These are phyloP conservation scores for Pantherophis guttatus DNA, from an alignment of 2,113 vertebrate genomes.

Conservation along the genomic window DNA sequence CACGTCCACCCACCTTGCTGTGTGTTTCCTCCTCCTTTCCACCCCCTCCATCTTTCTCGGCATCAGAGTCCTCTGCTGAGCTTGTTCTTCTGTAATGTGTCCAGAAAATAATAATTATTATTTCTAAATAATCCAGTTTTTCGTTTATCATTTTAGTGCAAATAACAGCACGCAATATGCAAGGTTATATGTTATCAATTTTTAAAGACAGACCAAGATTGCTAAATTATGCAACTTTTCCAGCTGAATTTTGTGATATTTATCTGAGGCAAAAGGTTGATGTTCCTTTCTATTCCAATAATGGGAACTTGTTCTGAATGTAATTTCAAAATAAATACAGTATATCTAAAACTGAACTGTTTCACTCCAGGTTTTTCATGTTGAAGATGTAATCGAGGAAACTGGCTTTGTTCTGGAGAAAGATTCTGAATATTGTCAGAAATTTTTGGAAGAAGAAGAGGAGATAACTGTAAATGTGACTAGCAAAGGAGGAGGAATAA, in stretches of 20 bases:
- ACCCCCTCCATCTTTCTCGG: not conserved
- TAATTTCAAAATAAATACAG: not conserved
- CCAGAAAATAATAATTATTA: not conserved
- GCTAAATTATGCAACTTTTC: not conserved
- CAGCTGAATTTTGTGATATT: not conserved
- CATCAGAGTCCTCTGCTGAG: not conserved
- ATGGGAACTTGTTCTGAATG: not conserved
- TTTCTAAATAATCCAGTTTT: not conserved
- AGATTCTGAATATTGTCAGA: conserved; percentile 94
- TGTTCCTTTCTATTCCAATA: not conserved
- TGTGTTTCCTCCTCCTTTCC: not conserved
- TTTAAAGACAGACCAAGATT: not conserved
- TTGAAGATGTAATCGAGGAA: conserved; percentile 95
- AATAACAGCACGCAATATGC: not conserved
- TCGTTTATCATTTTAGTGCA: not conserved
- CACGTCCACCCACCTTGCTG: not conserved
- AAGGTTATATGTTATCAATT: not conserved
- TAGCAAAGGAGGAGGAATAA: conserved; percentile 81
- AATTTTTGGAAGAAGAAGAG: conserved; percentile 92
- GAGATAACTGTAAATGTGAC: conserved; percentile 84
- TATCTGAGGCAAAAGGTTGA: not conserved
- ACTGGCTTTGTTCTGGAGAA: conserved; percentile 90
- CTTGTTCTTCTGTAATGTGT: not conserved
- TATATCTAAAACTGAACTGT: not conserved
- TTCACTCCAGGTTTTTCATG: conserved; percentile 82